Evolutionary conservation across 2,888 invertebrate genomes (phyloP), one percentile per base, ranked within the genome.

Genomic region (Ptychoptera albimana): DNA sequence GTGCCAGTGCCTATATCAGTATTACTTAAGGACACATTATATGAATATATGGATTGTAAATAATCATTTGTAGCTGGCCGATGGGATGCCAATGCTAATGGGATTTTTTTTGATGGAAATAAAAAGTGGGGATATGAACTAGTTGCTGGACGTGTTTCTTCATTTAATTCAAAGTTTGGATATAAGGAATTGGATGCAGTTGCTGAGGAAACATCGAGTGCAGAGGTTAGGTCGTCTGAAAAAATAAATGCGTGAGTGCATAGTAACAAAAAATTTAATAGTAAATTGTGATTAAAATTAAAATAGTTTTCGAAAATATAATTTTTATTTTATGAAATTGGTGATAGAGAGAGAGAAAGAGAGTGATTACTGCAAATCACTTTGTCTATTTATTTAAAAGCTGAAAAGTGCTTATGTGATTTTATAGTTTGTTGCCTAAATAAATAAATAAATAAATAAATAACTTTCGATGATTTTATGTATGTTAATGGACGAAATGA

Each of bases 111-210:
- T 42, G 67, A 70, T 54, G 75, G 74, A 60, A 73, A 74, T 54
- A 77, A 67, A 67, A 75, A 74, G 61, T 73, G 73, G 51, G 75
- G 75, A 57, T 68, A 69, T 56, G 64, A 64, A 7, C 23, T 23
- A 5, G 23, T 23, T 3, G 23, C 23, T 3, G 23, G 23, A 23
- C 23, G 23, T 23, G 23, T 23, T 29, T 50, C 53, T 15, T 50
- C 53, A 43, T 50, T 50, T 36, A 47, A 49, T 40, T 50, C 50
- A 37, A 23, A 23, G 7, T 23, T 23, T 23, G 66, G 66, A 63
- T 69, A 66, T 57, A 70, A 68, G 65, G 70, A 70, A 63, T 55
- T 64, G 58, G 70, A 72, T 57, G 70, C 69, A 64, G 71, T 73
- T 68, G 69, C 73, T 61, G 70, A 66, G 58, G 70, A 66, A 23